Percentiles rank a stretch among this genome's conserved stretches.
Evolutionary conservation across 2,797 vertebrate genomes (phyloP).

Genomic region (Meriones psammophilus): DNA sequence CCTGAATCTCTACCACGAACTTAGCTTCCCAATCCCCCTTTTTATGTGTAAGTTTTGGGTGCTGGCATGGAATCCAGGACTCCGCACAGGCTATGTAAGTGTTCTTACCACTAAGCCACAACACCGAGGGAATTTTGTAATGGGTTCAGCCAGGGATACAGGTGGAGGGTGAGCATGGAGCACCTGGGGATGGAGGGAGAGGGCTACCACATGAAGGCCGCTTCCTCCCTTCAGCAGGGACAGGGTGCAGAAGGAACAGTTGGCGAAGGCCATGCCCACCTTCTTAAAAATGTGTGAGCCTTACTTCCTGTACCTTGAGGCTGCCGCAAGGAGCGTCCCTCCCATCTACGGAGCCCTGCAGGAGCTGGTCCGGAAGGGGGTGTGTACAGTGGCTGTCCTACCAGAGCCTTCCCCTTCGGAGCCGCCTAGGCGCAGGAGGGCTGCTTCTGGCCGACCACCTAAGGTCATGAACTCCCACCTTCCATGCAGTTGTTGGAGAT

Average conservation of each 20-base stretch:
- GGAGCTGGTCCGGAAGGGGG: conserved; percentile 84
- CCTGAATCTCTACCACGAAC: too few relatives aligned
- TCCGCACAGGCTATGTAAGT: neutral
- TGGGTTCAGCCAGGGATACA: neutral
- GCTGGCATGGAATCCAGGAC: neutral
- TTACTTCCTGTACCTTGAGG: conserved; percentile 91
- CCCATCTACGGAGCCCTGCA: conserved; percentile 77
- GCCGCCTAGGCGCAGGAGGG: neutral
- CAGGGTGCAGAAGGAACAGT: conserved; percentile 82
- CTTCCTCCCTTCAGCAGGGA: conserved; percentile 84
- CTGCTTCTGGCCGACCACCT: neutral
- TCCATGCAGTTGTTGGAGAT: conserved; percentile 89
- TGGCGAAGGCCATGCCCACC: conserved; percentile 84
- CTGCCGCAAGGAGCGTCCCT: conserved; percentile 84
- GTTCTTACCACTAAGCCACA: neutral
- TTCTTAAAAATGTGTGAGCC: conserved; percentile 91
- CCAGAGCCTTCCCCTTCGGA: neutral
- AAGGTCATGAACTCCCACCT: neutral
- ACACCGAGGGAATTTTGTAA: too few relatives aligned
- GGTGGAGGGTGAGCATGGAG: neutral
- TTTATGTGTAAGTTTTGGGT: neutral
- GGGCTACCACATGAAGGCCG: neutral
- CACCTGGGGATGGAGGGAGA: neutral
- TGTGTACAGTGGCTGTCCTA: conserved; percentile 72
- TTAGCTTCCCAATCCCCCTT: too few relatives aligned